Percentiles rank a stretch among this genome's conserved stretches.
phyloP scores from a whole-genome alignment of 2,113 vertebrate genomes.

The Lucifuga dentata region DNA sequence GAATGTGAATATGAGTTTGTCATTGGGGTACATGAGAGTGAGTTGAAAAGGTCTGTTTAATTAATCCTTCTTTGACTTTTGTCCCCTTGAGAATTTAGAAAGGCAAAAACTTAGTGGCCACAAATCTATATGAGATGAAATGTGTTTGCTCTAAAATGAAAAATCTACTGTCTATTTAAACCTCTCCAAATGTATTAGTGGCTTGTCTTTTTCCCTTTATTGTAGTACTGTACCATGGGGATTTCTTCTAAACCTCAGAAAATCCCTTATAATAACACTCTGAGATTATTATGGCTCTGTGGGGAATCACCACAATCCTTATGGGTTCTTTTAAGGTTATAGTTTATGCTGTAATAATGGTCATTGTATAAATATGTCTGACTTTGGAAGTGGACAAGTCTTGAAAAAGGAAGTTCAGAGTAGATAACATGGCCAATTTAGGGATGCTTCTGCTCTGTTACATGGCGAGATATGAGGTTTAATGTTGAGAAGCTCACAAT shows the following conservation, averaged over 20 bases:
- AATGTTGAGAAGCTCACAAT: constrained; percentile 58
- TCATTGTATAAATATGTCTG: constrained; percentile 55
- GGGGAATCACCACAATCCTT: constrained; percentile 26
- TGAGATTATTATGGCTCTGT: constrained; percentile 28
- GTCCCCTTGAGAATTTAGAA: too few relatives aligned
- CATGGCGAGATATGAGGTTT: constrained; percentile 40
- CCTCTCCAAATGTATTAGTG: background rate
- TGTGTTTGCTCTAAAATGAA: background rate
- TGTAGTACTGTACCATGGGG: background rate
- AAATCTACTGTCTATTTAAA: background rate
- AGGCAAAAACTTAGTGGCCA: too few relatives aligned
- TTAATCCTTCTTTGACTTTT: too few relatives aligned
- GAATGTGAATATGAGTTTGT: too few relatives aligned
- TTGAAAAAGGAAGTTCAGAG: constrained; percentile 60
- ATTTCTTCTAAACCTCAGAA: constrained; percentile 18
- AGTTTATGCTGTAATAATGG: constrained; percentile 52
- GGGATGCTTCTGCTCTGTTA: constrained; percentile 42
- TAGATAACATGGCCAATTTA: constrained; percentile 61
- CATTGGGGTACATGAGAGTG: too few relatives aligned
- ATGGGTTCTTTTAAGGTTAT: constrained; percentile 47
- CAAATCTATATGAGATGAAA: too few relatives aligned
- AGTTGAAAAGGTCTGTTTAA: too few relatives aligned
- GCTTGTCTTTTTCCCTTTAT: background rate
- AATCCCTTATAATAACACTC: constrained; percentile 43
- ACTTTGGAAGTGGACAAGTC: constrained; percentile 32